Evolutionary conservation across 1,140 invertebrate species (phyloP).

Genomic region (Lordiphosa clarofinis): DNA sequence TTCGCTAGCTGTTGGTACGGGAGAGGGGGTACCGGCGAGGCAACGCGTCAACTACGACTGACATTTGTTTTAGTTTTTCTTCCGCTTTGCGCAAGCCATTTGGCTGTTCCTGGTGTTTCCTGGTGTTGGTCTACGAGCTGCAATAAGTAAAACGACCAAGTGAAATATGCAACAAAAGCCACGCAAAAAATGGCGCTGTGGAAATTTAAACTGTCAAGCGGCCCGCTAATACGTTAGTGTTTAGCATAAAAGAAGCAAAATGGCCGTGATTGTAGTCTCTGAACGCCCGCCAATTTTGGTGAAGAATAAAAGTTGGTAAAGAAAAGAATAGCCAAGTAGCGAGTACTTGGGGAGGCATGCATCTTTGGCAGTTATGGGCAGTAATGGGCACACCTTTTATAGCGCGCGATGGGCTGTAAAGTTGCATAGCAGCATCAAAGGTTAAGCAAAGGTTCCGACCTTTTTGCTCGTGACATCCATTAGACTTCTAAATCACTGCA

Average conservation of each 20-base stretch:
- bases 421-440: too few species aligned
- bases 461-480: too few species aligned
- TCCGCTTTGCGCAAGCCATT: constrained; percentile 75
- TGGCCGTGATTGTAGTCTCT: too few species aligned
- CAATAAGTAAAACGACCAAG: constrained; percentile 17
- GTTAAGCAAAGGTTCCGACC: too few species aligned
- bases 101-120: constrained; percentile 71
- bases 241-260: constrained; percentile 6
- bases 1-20: constrained; percentile 53
- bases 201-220: constrained; percentile 62
- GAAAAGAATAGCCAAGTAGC: too few species aligned
- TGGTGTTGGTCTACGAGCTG: constrained; percentile 16
- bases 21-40: constrained; percentile 19
- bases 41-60: constrained; percentile 75
- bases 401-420: too few species aligned
- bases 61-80: constrained; percentile 78
- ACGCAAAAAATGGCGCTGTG: constrained; percentile 38
- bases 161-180: constrained; percentile 60
- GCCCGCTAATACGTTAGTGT: constrained; percentile 45
- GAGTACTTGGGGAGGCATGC: too few species aligned
- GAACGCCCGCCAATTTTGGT: too few species aligned
- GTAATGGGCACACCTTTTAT: too few species aligned
- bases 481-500: too few species aligned
- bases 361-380: too few species aligned
- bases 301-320: too few species aligned